A percentile compares a stretch with the other conserved stretches of the same genome.
Evolutionary conservation across 2,113 vertebrate genomes (phyloP).

Genomic region (Cyphomyrus discorhynchus): DNA sequence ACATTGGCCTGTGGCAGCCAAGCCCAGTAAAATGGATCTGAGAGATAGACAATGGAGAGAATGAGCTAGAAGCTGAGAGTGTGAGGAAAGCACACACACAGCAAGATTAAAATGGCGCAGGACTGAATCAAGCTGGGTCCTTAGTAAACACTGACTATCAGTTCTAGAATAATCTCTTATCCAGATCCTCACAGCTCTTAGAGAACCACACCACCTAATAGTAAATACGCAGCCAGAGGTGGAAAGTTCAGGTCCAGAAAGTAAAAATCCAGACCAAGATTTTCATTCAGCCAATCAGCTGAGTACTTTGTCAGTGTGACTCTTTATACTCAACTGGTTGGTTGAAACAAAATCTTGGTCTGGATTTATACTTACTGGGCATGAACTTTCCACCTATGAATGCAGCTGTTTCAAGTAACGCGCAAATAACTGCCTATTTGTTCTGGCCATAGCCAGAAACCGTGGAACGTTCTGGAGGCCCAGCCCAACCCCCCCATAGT

Average conservation of each 20-base stretch:
- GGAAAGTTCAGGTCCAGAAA: not conserved
- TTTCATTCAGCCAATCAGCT: not conserved
- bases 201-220: not conserved
- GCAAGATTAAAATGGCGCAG: not conserved
- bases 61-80: not conserved
- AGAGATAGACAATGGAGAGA: not conserved
- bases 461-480: not conserved
- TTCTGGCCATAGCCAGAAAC: not conserved
- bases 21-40: slow-evolving; percentile 98
- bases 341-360: not conserved
- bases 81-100: not conserved
- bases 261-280: not conserved
- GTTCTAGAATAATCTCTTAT: not conserved
- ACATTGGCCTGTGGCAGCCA: slow-evolving; percentile 95
- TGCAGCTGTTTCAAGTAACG: not conserved
- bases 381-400: not conserved
- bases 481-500: not conserved
- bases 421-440: not conserved
- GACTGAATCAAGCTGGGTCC: not conserved
- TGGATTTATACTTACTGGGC: not conserved
- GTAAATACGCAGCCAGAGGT: not conserved
- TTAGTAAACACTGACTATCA: not conserved
- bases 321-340: not conserved
- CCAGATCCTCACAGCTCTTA: not conserved
- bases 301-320: not conserved